Evolutionary conservation across 2,888 invertebrate species (phyloP).

Genomic region (Apoda limacodes): DNA sequence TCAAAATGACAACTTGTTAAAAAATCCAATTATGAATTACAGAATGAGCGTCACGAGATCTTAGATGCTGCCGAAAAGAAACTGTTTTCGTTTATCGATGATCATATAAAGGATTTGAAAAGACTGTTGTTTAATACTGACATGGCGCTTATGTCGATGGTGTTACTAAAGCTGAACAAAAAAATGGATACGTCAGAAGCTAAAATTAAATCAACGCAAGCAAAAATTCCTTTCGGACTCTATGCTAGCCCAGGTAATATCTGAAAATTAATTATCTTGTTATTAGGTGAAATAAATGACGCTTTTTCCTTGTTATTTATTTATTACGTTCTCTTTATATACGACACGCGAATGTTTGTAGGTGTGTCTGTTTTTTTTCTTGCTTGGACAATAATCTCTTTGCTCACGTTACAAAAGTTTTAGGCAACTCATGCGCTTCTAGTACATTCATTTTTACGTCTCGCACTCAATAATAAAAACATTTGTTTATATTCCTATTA

Average conservation of each 20-base stretch:
- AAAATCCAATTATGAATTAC: conserved; percentile 11
- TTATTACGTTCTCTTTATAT: too few species aligned
- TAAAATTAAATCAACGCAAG: conserved; percentile 52
- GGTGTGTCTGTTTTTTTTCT: too few species aligned
- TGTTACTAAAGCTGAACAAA: conserved; percentile 51
- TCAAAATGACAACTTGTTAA: too few species aligned
- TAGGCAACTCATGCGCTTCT: too few species aligned
- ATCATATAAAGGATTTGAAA: conserved; percentile 53
- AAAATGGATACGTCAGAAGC: conserved; percentile 61
- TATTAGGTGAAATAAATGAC: too few species aligned
- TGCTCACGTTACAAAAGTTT: too few species aligned
- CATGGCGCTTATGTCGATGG: conserved; percentile 60
- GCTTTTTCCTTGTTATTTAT: too few species aligned
- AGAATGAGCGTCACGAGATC: conserved; percentile 50
- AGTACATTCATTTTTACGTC: background rate
- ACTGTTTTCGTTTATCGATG: conserved; percentile 42
- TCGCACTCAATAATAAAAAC: background rate
- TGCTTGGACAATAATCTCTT: too few species aligned
- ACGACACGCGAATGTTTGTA: too few species aligned
- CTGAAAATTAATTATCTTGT: too few species aligned
- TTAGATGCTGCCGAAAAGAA: conserved; percentile 37
- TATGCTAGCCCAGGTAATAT: conserved; percentile 56
- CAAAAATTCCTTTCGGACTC: conserved; percentile 58
- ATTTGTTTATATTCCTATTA: conserved; percentile 1
- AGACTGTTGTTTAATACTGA: conserved; percentile 51